phyloP scores from a whole-genome alignment of 2,113 vertebrate genomes.

The Emydocephalus ijimae region DNA sequence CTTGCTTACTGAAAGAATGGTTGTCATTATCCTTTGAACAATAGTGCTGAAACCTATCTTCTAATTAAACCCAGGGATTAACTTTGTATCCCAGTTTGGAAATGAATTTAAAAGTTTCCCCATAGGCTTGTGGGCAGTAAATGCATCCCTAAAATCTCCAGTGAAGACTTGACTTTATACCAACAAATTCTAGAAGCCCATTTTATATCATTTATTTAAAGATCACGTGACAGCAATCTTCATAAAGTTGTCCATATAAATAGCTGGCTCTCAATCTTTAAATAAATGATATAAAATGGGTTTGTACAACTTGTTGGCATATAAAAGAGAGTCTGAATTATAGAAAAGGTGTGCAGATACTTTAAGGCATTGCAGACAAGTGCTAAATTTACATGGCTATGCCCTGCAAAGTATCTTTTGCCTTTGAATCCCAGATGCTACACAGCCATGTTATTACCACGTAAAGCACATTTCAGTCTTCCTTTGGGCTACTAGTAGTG shows the following conservation, averaged over 20 bases:
- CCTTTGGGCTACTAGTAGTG: not conserved
- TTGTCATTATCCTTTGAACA: slow-evolving; percentile 21
- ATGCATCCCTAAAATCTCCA: not conserved
- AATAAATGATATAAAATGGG: not conserved
- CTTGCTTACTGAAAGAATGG: not conserved
- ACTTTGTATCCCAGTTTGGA: not conserved
- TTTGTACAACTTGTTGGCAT: not conserved
- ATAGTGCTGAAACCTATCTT: not conserved
- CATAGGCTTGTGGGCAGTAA: not conserved
- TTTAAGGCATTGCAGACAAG: not conserved
- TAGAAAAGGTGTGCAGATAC: not conserved
- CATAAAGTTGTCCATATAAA: not conserved
- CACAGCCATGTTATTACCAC: not conserved
- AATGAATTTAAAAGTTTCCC: slow-evolving; percentile 20
- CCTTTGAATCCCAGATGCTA: not conserved
- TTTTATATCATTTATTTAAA: not conserved
- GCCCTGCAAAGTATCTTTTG: not conserved
- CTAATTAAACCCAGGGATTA: slow-evolving; percentile 50
- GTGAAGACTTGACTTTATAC: not conserved
- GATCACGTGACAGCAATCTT: not conserved
- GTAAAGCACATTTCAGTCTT: not conserved
- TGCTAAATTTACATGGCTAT: not conserved
- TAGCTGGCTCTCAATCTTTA: not conserved
- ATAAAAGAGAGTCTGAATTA: not conserved
- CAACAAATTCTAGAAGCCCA: not conserved